These are phyloP conservation scores for Arctopsyche grandis DNA, from an alignment of 1,140 invertebrate genomes.

Conservation along the genomic window DNA sequence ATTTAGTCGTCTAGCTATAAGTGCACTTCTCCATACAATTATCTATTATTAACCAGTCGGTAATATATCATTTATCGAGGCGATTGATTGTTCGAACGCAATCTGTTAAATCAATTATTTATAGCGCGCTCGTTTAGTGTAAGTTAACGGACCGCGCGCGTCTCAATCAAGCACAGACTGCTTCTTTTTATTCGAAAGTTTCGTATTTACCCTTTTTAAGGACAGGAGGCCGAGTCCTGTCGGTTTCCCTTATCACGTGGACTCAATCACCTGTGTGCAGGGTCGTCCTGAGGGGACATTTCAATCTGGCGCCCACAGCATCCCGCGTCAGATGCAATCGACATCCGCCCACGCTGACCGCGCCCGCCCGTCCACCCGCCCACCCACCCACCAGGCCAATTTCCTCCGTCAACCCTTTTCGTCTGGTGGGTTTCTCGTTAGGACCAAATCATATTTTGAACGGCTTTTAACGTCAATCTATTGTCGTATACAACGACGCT, in stretches of 20 bases:
- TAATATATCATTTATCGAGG: too few relatives aligned
- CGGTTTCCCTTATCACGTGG: not conserved
- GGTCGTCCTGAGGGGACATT: constrained; percentile 7
- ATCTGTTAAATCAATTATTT: too few relatives aligned
- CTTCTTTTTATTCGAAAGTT: too few relatives aligned
- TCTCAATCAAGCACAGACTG: too few relatives aligned
- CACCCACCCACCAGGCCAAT: not conserved
- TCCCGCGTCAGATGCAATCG: constrained; percentile 37
- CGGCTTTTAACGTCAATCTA: constrained; percentile 17
- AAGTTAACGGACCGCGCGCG: too few relatives aligned
- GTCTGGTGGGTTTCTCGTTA: not conserved
- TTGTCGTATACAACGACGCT: not conserved
- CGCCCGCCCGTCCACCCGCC: not conserved
- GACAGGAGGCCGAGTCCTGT: too few relatives aligned
- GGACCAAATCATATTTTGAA: constrained; percentile 5
- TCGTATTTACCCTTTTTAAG: not conserved
- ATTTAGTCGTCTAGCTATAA: too few relatives aligned
- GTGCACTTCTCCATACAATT: too few relatives aligned
- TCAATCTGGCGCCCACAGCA: constrained; percentile 24
- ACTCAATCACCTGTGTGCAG: not conserved
- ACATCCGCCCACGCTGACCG: constrained; percentile 8
- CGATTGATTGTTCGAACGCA: too few relatives aligned
- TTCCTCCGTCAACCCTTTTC: constrained; percentile 37
- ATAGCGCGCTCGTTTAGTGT: too few relatives aligned
- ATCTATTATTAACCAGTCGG: too few relatives aligned